These are phyloP conservation scores for Spisula solida DNA, from an alignment of 2,888 invertebrate genomes.

Conservation along the genomic window DNA sequence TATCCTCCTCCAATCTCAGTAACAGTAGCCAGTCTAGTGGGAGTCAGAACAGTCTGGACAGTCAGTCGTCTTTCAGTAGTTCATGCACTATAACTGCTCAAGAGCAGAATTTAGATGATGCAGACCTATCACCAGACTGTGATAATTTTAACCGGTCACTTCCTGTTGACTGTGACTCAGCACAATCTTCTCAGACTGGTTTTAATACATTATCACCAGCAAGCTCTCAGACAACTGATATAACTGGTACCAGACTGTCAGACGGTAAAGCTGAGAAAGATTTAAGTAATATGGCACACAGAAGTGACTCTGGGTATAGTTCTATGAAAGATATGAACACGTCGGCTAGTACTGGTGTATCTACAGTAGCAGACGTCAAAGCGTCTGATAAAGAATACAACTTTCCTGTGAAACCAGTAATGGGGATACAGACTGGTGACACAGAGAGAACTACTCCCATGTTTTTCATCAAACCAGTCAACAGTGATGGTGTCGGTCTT, in stretches of 20 bases:
- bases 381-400: slow-evolving; percentile 49
- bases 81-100: slow-evolving; percentile 82
- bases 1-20: slow-evolving; percentile 78
- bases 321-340: slow-evolving; percentile 44
- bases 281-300: slow-evolving; percentile 20
- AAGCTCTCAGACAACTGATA: background rate
- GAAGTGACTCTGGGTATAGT: slow-evolving; percentile 52
- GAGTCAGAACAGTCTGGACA: slow-evolving; percentile 82
- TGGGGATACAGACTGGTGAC: slow-evolving; percentile 78
- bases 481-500: slow-evolving; percentile 82
- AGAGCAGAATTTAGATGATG: slow-evolving; percentile 66
- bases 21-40: slow-evolving; percentile 84
- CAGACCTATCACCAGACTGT: slow-evolving; percentile 54
- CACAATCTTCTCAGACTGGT: slow-evolving; percentile 41
- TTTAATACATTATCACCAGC: slow-evolving; percentile 12
- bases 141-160: slow-evolving; percentile 15
- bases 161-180: slow-evolving; percentile 38
- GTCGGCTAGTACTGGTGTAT: background rate
- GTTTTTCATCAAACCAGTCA: slow-evolving; percentile 86
- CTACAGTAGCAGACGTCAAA: background rate
- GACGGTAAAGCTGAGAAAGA: slow-evolving; percentile 41
- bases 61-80: slow-evolving; percentile 83
- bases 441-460: slow-evolving; percentile 78
- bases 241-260: slow-evolving; percentile 27
- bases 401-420: slow-evolving; percentile 66